These are phyloP conservation scores for Dolichallabes microphthalmus DNA, from an alignment of 2,113 vertebrate genomes.

Conservation along the genomic window DNA sequence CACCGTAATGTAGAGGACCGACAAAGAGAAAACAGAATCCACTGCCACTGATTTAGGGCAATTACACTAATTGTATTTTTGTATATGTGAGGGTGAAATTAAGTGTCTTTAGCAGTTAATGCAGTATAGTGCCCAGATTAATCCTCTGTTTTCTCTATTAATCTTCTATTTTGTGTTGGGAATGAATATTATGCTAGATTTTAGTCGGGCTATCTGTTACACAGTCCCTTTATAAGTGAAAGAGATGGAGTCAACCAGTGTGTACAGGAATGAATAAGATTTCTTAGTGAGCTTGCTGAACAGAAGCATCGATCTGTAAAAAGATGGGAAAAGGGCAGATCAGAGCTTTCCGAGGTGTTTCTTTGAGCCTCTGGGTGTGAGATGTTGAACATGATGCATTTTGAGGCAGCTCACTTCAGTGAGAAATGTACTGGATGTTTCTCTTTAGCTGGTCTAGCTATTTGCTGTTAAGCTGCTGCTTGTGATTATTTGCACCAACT, in stretches of 20 bases:
- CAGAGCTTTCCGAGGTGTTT: conserved; percentile 4
- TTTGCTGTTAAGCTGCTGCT: conserved; percentile 45
- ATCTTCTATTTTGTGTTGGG: not conserved
- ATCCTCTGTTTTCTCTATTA: not conserved
- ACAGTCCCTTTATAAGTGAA: not conserved
- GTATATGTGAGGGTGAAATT: conserved; percentile 8
- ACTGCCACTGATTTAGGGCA: conserved; percentile 55
- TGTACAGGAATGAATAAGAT: not conserved
- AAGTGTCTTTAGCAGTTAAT: conserved; percentile 1
- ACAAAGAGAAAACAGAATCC: conserved; percentile 56
- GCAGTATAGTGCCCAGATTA: conserved; percentile 14
- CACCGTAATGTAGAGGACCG: conserved; percentile 64
- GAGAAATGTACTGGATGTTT: conserved; percentile 24
- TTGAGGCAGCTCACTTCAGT: conserved; percentile 20
- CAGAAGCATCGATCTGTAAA: conserved; percentile 51
- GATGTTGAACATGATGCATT: conserved; percentile 36
- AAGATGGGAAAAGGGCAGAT: not conserved
- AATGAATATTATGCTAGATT: not conserved
- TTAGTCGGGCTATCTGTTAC: no score
- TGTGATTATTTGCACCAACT: not conserved
- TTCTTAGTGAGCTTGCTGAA: conserved; percentile 34
- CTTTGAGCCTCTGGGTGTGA: conserved; percentile 22
- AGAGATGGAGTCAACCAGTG: not conserved
- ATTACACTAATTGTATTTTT: conserved; percentile 28
- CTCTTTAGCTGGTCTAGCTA: conserved; percentile 38